Conservation (phyloP, 2,113 vertebrate genomes). For the Amazona guildingii region DNA sequence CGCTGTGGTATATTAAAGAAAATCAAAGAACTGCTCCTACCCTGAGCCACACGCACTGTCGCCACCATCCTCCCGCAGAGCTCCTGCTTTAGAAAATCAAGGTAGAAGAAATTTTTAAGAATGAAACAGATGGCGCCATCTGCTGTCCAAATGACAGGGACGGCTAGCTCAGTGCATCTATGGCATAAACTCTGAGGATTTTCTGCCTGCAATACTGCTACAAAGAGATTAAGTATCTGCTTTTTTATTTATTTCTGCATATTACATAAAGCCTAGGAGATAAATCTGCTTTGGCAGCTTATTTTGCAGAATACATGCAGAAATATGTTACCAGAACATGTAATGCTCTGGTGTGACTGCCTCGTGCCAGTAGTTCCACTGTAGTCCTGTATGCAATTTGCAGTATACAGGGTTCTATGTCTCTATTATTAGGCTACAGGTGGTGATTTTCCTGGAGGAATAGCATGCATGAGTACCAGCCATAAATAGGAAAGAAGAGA, state of each 20-base stretch:
- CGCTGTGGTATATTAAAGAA: not conserved
- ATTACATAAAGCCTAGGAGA: not conserved
- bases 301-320: not conserved
- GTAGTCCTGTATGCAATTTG: not conserved
- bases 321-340: not conserved
- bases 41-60: not conserved
- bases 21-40: not conserved
- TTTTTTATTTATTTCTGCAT: not conserved
- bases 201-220: not conserved
- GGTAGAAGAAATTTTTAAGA: not conserved
- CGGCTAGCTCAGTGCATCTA: fast-evolving
- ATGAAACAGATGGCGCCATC: constrained; percentile 42
- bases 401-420: not conserved
- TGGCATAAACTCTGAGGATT: not conserved
- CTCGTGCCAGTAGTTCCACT: not conserved
- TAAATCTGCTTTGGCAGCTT: not conserved
- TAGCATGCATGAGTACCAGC: not conserved
- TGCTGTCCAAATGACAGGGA: not conserved
- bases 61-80: not conserved
- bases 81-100: not conserved
- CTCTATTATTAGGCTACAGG: not conserved
- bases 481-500: not conserved
- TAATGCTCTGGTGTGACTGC: not conserved
- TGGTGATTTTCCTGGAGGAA: not conserved
- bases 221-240: fast-evolving